Evolutionary conservation across 2,888 invertebrate genomes (phyloP), one percentile per base, ranked within the genome.

Genomic region (Pterobdella sp.): DNA sequence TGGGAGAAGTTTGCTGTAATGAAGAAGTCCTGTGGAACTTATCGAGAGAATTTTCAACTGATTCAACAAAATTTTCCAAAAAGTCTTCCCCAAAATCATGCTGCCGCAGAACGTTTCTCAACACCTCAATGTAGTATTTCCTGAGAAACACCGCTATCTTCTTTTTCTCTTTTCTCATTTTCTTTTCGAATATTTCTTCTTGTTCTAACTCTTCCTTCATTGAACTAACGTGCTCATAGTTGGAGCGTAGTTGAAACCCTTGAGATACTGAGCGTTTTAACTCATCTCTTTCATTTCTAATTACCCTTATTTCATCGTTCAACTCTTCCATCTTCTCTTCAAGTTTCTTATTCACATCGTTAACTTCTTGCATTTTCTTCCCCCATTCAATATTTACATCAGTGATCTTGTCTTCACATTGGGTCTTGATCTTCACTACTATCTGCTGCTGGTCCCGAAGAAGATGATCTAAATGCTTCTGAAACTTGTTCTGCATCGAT

Each of bases 401-500:
- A 26, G 4, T 56, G 35, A 67, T 42, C 42, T 67, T 42, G 4
- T 67, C 67, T 22, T 67, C 37, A 26, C 67, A 36, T 35, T 36
- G 37, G 22, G n/a, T n/a, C 37, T 7, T 67, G 22, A n/a, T n/a
- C 34, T 34, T 35, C 66, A 66, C 18, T 14, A 14, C 66, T 18
- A n/a, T 26, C 42, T 36, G 26, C 1, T 37, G 22, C 22, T 67
- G 35, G 22, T 67, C 42, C 37, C 26, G 36, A 22, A 29, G 26
- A 7, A 34, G 26, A n/a, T 14, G 14, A 36, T 36, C 37, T 26
- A 36, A 31, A 26, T 67, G 37, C 37, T 67, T 36, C 67, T 67
- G 37, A 22, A 67, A 67, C 67, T 37, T 67, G 0, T 22, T 26
- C 60, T 56, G 60, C 60, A 56, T 56, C 60, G 60, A 56, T 26